A percentile compares a stretch with the other conserved stretches of the same genome.
Evolutionary conservation across 2,113 vertebrate genomes (phyloP).

Genomic region (Cheirogaleus medius): DNA sequence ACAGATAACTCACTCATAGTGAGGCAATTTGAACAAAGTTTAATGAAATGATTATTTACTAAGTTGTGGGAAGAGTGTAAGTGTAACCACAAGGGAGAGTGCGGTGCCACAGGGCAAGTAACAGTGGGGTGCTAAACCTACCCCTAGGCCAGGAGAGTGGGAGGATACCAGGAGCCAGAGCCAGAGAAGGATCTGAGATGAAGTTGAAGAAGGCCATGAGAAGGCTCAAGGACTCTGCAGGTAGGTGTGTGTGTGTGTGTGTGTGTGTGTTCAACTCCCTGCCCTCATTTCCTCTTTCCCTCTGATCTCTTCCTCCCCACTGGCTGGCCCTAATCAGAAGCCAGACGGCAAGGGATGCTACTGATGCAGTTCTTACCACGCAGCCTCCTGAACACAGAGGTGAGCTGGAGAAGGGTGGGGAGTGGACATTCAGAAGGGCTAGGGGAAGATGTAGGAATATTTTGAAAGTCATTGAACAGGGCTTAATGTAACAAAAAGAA

Average conservation of each 20-base stretch:
- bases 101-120: not conserved
- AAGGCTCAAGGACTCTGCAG: not conserved
- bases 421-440: not conserved
- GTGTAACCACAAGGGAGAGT: not conserved
- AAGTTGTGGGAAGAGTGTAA: not conserved
- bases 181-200: not conserved
- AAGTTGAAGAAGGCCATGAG: not conserved
- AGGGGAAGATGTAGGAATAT: not conserved
- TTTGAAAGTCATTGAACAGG: not conserved
- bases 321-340: not conserved
- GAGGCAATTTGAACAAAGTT: not conserved
- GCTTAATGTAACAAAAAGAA: not conserved
- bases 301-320: not conserved
- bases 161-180: not conserved
- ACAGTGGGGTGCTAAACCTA: not conserved
- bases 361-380: accelerated
- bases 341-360: not conserved
- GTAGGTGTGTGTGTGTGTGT: no score
- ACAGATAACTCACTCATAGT: not conserved
- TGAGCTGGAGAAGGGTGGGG: not conserved
- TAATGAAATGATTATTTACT: not conserved
- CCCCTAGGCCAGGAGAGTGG: not conserved
- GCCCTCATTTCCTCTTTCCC: no score
- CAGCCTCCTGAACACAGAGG: not conserved
- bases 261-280: no score